Conservation (phyloP, 1,140 invertebrate species). For the Drosophila asahinai region DNA sequence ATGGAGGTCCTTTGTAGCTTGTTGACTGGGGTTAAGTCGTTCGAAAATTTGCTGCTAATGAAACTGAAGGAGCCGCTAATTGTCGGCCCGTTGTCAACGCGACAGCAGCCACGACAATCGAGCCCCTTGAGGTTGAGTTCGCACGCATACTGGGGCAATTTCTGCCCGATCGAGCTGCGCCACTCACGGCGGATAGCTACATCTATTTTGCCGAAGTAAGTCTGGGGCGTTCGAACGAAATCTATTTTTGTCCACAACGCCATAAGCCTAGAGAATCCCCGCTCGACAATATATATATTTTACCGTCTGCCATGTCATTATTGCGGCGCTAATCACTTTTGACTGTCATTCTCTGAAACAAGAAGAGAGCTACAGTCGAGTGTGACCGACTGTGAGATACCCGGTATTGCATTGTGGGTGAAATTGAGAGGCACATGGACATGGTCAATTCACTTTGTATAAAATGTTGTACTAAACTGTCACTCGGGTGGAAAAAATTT, state of each 20-base stretch:
- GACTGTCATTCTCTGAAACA: conserved; percentile 1
- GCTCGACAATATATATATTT: not conserved
- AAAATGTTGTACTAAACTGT: too few species aligned
- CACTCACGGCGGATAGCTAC: not conserved
- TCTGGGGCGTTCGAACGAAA: not conserved
- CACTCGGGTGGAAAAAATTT: too few species aligned
- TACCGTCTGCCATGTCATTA: not conserved
- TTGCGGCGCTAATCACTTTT: conserved; percentile 1
- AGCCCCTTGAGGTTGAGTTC: not conserved
- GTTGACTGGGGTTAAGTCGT: conserved; percentile 67
- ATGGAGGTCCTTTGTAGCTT: conserved; percentile 8
- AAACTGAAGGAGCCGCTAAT: conserved; percentile 75
- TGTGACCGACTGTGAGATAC: too few species aligned
- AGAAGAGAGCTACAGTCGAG: too few species aligned
- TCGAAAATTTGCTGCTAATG: conserved; percentile 68
- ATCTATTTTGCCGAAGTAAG: not conserved
- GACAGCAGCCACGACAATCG: conserved; percentile 8
- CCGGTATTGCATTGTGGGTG: too few species aligned
- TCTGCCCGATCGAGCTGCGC: not conserved
- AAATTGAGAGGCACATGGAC: too few species aligned
- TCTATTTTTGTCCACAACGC: conserved; percentile 8
- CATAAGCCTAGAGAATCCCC: not conserved
- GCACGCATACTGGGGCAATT: not conserved
- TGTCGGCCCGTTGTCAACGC: conserved; percentile 51
- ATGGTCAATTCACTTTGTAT: too few species aligned